These are phyloP conservation scores for Diorhabda carinulata DNA, from an alignment of 1,140 invertebrate genomes.

Conservation along the genomic window DNA sequence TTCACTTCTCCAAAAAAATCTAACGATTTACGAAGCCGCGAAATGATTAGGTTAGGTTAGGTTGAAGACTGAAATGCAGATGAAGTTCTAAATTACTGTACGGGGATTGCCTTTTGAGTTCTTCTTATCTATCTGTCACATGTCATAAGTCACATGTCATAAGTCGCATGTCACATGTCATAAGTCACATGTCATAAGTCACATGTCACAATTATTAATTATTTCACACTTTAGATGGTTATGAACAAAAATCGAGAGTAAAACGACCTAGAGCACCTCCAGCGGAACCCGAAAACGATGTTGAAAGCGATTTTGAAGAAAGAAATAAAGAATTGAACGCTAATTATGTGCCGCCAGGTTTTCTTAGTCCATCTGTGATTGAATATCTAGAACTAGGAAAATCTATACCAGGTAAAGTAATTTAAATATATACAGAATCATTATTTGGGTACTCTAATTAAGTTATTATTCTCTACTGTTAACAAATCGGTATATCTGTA, in stretches of 20 bases:
- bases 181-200: too few species aligned
- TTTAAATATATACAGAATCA: constrained; percentile 1
- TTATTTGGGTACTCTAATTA: not conserved
- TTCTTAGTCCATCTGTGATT: constrained; percentile 76
- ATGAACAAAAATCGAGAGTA: constrained; percentile 53
- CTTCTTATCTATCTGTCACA: too few species aligned
- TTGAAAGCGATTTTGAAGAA: constrained; percentile 66
- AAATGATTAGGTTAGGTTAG: too few species aligned
- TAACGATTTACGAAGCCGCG: too few species aligned
- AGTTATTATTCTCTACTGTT: too few species aligned
- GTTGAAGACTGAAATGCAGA: too few species aligned
- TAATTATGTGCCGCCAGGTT: constrained; percentile 67
- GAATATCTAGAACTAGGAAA: constrained; percentile 81
- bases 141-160: too few species aligned
- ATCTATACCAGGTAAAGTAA: constrained; percentile 72
- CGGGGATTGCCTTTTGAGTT: too few species aligned
- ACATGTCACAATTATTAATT: not conserved
- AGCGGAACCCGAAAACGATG: constrained; percentile 52
- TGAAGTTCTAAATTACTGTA: too few species aligned
- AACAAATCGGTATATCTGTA: too few species aligned
- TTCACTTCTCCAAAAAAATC: too few species aligned
- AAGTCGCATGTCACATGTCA: too few species aligned
- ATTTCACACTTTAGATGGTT: constrained; percentile 49
- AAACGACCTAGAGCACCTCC: constrained; percentile 64
- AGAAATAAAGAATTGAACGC: constrained; percentile 58